Conservation (phyloP, 2,113 vertebrate species). For the Hiodon tergisus region DNA sequence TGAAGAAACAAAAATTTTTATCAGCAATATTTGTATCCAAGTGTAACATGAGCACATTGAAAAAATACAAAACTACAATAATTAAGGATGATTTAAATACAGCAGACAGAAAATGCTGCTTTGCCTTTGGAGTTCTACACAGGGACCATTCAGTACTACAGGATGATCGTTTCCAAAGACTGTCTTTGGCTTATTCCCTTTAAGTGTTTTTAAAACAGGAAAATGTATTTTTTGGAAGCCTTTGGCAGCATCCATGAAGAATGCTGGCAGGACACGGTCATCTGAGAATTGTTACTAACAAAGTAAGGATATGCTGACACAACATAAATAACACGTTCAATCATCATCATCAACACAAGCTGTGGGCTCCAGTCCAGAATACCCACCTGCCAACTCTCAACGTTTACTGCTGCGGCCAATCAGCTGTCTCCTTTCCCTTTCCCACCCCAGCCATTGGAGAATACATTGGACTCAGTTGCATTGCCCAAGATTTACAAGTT, state of each 20-base stretch:
- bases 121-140: constrained; percentile 34
- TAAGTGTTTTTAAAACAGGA: constrained; percentile 42
- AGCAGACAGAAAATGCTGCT: constrained; percentile 29
- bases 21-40: background rate
- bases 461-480: constrained; percentile 19
- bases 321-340: constrained; percentile 77
- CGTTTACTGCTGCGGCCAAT: constrained; percentile 65
- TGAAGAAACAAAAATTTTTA: too few species aligned
- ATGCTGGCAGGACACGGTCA: constrained; percentile 79
- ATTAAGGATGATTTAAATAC: constrained; percentile 38
- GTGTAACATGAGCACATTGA: background rate
- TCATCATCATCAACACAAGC: constrained; percentile 62
- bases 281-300: constrained; percentile 72
- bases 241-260: constrained; percentile 71
- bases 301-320: constrained; percentile 83
- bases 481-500: constrained; percentile 18
- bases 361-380: constrained; percentile 60
- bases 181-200: constrained; percentile 52
- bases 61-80: constrained; percentile 28
- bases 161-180: constrained; percentile 42
- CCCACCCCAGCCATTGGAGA: constrained; percentile 65
- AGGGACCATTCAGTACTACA: constrained; percentile 9
- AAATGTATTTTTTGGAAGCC: constrained; percentile 67
- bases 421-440: constrained; percentile 53
- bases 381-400: constrained; percentile 63